Percentiles rank a stretch among this genome's conserved stretches.
Evolutionary conservation across 2,113 vertebrate genomes (phyloP).

Genomic region (Piaya cayana): DNA sequence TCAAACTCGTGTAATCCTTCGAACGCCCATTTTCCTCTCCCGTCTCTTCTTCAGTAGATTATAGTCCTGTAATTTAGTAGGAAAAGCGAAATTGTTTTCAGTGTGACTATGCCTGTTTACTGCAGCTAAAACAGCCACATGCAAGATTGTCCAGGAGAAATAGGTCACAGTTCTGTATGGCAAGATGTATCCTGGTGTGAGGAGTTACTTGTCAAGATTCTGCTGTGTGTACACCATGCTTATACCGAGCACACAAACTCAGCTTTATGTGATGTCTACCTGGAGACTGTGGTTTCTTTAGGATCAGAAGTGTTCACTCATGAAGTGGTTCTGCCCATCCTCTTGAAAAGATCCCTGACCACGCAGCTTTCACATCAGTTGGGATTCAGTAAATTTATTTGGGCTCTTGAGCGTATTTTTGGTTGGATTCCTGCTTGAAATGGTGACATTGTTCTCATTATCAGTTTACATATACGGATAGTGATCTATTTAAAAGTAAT

Average conservation of each 20-base stretch:
- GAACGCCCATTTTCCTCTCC: slow-evolving; percentile 1
- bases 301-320: slow-evolving; percentile 49
- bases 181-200: background rate
- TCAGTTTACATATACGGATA: background rate
- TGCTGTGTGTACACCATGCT: background rate
- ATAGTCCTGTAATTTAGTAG: slow-evolving; percentile 41
- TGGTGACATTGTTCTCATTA: background rate
- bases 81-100: slow-evolving; percentile 28
- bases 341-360: slow-evolving; percentile 46
- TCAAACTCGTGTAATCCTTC: slow-evolving; percentile 25
- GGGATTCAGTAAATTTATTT: background rate
- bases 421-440: background rate
- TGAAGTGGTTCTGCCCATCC: slow-evolving; percentile 20
- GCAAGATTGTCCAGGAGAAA: slow-evolving; percentile 28
- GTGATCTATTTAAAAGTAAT: background rate
- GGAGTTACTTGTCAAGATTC: background rate
- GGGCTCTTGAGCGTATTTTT: background rate
- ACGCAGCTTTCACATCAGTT: background rate
- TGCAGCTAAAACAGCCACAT: slow-evolving; percentile 24
- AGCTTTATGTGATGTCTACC: slow-evolving; percentile 5
- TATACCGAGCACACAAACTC: slow-evolving; percentile 20
- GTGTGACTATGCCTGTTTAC: background rate
- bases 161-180: background rate
- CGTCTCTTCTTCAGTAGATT: slow-evolving; percentile 42
- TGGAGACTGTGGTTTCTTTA: slow-evolving; percentile 37